These are phyloP conservation scores for Miniopterus natalensis DNA, from an alignment of 2,113 vertebrate genomes.

Conservation along the genomic window DNA sequence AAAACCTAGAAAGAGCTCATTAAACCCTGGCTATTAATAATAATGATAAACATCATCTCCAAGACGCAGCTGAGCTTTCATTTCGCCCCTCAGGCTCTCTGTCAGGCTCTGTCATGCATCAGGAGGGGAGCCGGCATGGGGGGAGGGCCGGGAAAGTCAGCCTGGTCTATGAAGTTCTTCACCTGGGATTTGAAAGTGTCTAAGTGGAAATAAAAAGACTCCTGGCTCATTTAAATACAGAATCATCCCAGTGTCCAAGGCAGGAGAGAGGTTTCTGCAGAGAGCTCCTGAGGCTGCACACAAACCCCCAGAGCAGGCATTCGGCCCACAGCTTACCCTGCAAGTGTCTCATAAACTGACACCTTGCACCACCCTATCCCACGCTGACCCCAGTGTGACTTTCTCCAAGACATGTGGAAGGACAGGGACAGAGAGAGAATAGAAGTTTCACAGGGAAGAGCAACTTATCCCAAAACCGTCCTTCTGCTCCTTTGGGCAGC, in stretches of 20 bases:
- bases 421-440: neutral
- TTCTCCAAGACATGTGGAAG: neutral
- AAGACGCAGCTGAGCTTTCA: neutral
- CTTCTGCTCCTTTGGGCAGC: neutral
- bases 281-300: neutral
- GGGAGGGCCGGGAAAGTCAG: constrained; percentile 55
- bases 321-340: rapidly evolving
- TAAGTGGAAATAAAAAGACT: constrained; percentile 67
- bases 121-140: constrained; percentile 49
- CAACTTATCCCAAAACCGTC: neutral
- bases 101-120: constrained; percentile 69
- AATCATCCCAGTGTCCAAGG: constrained; percentile 48
- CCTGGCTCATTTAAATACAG: constrained; percentile 72
- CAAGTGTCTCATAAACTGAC: neutral
- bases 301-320: neutral
- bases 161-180: constrained; percentile 70
- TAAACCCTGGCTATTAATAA: constrained; percentile 75
- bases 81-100: constrained; percentile 59
- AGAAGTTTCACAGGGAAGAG: neutral
- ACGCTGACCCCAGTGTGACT: neutral
- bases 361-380: neutral
- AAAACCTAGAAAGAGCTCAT: constrained; percentile 55
- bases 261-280: constrained; percentile 4
- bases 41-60: constrained; percentile 60
- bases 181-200: constrained; percentile 75